Evolutionary conservation across 1,140 invertebrate species (phyloP).

Genomic region (Zeugodacus cucurbitae): DNA sequence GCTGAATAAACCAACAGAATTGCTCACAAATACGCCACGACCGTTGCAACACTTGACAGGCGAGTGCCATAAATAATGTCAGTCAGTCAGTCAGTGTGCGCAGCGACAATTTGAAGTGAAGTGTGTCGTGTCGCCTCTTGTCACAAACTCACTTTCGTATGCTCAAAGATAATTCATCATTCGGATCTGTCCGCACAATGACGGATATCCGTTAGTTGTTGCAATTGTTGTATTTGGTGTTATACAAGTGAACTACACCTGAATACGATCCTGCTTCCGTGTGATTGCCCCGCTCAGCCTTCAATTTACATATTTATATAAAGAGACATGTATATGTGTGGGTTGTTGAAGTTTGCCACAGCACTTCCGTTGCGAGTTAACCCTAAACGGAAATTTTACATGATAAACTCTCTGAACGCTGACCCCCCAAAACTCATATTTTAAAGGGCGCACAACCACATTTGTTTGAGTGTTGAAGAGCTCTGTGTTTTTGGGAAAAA

Average conservation of each 20-base stretch:
- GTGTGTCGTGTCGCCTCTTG: background rate
- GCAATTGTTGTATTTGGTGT: background rate
- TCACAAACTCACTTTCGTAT: background rate
- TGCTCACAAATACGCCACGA: background rate
- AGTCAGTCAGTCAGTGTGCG: background rate
- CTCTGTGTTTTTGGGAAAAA: background rate
- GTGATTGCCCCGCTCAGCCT: background rate
- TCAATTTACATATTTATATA: background rate
- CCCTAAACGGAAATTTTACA: background rate
- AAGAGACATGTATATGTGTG: background rate
- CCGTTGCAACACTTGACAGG: background rate
- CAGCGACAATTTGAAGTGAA: conserved; percentile 3
- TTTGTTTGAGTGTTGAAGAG: background rate
- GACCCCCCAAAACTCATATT: background rate
- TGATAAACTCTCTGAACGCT: background rate
- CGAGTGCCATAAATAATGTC: conserved; percentile 11
- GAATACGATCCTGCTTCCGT: background rate
- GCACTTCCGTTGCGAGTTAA: background rate
- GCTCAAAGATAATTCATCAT: background rate
- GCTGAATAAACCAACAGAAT: background rate
- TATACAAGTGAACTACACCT: background rate
- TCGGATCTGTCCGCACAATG: background rate
- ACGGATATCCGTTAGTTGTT: background rate
- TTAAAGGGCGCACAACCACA: background rate
- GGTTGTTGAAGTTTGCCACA: background rate